Percentiles rank a stretch among this genome's conserved stretches.
Conservation (phyloP, 2,113 vertebrate genomes). For the Salvelinus fontinalis region DNA sequence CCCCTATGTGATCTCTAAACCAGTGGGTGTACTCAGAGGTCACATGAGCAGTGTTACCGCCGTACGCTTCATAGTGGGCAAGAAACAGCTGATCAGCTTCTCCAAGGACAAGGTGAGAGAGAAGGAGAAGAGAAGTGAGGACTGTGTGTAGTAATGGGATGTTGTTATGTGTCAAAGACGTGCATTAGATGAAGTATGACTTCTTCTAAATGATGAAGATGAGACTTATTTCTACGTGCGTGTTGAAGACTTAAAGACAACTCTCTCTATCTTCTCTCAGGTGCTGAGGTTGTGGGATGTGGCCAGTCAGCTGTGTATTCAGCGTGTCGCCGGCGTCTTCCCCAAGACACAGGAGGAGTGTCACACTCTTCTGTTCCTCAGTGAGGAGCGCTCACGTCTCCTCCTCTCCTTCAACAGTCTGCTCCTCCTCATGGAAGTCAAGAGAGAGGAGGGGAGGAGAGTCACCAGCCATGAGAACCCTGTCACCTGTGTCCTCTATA, state of each 20-base stretch:
- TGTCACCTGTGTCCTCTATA: constrained; percentile 75
- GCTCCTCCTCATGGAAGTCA: constrained; percentile 21
- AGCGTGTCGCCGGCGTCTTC: constrained; percentile 30
- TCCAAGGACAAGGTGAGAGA: constrained; percentile 8
- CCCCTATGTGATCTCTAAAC: constrained; percentile 77
- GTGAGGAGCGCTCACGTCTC: constrained; percentile 31
- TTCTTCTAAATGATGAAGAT: not conserved
- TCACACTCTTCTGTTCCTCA: constrained; percentile 33
- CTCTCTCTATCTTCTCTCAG: not conserved
- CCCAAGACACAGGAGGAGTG: constrained; percentile 35
- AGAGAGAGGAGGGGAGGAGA: constrained; percentile 20
- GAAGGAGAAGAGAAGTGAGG: not conserved
- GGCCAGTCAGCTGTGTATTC: constrained; percentile 35
- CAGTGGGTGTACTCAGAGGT: constrained; percentile 72
- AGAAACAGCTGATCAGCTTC: constrained; percentile 10
- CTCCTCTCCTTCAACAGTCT: constrained; percentile 53
- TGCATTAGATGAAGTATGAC: not conserved
- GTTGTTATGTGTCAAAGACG: too few species aligned
- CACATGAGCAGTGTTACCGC: constrained; percentile 75
- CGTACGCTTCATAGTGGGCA: constrained; percentile 6
- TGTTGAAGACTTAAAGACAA: not conserved
- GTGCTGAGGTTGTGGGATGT: constrained; percentile 52
- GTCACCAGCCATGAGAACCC: constrained; percentile 69
- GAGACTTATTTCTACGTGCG: not conserved
- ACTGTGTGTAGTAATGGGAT: not conserved